Base-by-base conservation (phyloP, 2,888 invertebrate species). In the Leistus spinibarbis region DNA sequence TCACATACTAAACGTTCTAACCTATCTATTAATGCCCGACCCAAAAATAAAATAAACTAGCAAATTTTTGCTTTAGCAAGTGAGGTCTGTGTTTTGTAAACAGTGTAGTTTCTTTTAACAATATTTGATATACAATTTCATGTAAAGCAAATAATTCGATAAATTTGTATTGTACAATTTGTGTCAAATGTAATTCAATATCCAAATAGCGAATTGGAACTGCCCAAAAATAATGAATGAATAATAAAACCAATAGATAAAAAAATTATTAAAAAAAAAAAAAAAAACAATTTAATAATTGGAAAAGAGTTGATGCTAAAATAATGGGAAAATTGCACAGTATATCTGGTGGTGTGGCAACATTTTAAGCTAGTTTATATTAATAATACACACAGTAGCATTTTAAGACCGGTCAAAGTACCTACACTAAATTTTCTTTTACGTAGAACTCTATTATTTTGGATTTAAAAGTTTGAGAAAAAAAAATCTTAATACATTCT, bases 1-100 rank as follows among this genome's bases (percentile, higher is more conserved):
- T 24, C 64, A 64, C 64, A 64, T 23, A 23, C 64, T 60, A 64
- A 23, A 64, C 24, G 40, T 22, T 4, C 20, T 22, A 63, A n/a
- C 63, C 20, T 20, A 63, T 22, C 63, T n/a, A 63, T 9, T 64
- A 27, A 16, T 64, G 2, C 20, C 20, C 40, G 7, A 7, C 40
- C 40, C 40, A 40, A 40, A 2, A 40, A 40, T 40, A 10, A 40
- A 40, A 40, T 40, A 40, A 2, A 40, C 7, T 13, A 10, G 40
- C 40, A 10, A 16, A 16, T 19, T 60, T 2, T 60, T 60, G 5
- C 22, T 20, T 56, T 60, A 60, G 60, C 60, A 60, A 7, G 60
- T 60, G 60, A 60, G 20, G 60, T 60, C 9, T 19, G 60, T 22
- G 60, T 19, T 60, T 16, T 60, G 19, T 19, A 16, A 60, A 20